Conservation (phyloP, 1,140 invertebrate genomes). For the Diorhabda carinulata region DNA sequence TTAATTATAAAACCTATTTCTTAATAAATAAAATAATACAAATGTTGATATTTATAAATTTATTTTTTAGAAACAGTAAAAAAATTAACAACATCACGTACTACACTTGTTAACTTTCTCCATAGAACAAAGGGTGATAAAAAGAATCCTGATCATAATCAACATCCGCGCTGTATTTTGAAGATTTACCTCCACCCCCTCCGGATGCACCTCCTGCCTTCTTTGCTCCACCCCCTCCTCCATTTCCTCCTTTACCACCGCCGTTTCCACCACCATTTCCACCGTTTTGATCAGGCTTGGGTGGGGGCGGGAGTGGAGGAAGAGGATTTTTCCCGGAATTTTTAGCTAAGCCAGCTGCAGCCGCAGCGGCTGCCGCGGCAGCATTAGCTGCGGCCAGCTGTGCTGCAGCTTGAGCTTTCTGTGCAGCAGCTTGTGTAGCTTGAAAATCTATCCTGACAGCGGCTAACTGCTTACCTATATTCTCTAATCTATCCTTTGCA, state of each 20-base stretch:
- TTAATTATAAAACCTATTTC: too few relatives aligned
- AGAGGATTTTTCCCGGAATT: conserved; percentile 28
- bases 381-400: conserved; percentile 54
- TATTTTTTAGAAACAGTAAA: conserved; percentile 21
- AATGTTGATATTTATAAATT: background rate
- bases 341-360: conserved; percentile 45
- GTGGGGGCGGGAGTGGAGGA: conserved; percentile 24
- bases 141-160: conserved; percentile 23
- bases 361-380: conserved; percentile 52
- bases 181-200: conserved; percentile 18
- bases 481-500: conserved; percentile 57
- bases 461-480: conserved; percentile 59
- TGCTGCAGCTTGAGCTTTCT: conserved; percentile 56
- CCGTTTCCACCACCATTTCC: conserved; percentile 13
- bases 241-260: conserved; percentile 15
- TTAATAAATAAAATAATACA: too few relatives aligned
- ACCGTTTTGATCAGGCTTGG: conserved; percentile 19
- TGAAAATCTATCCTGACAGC: conserved; percentile 64
- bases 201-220: conserved; percentile 25
- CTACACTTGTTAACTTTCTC: conserved; percentile 20
- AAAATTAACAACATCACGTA: conserved; percentile 21
- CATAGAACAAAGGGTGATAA: conserved; percentile 27
- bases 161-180: conserved; percentile 19
- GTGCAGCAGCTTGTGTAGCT: conserved; percentile 60
- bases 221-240: conserved; percentile 15